These are phyloP conservation scores for Gyps fulvus DNA, from an alignment of 2,113 vertebrate species.

Conservation along the genomic window DNA sequence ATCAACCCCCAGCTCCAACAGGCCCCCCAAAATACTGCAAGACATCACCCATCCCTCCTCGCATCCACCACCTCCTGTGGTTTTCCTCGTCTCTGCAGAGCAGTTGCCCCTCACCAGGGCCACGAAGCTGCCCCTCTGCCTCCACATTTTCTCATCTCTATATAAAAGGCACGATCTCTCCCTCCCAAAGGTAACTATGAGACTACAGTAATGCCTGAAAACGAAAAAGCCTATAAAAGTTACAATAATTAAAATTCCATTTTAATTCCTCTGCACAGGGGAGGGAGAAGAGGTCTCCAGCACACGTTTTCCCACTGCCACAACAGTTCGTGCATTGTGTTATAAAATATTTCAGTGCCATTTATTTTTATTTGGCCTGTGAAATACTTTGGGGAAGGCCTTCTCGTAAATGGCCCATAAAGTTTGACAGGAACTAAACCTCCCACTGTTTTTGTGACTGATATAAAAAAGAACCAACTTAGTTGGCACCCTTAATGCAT, in stretches of 20 bases:
- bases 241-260: slow-evolving; percentile 3
- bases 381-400: slow-evolving; percentile 58
- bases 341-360: slow-evolving; percentile 53
- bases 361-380: slow-evolving; percentile 70
- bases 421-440: slow-evolving; percentile 66
- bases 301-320: not conserved
- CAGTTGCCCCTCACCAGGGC: not conserved
- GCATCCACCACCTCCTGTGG: fast-evolving
- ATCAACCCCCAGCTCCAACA: not conserved
- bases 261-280: not conserved
- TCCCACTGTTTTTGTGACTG: slow-evolving; percentile 63
- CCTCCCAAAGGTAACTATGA: not conserved
- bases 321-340: slow-evolving; percentile 20
- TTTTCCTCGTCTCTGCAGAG: not conserved
- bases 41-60: not conserved
- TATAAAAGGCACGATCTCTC: not conserved
- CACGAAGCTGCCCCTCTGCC: not conserved
- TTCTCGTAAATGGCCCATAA: slow-evolving; percentile 66
- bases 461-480: slow-evolving; percentile 60
- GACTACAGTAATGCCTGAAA: not conserved
- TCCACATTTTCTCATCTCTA: not conserved
- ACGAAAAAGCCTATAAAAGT: not conserved
- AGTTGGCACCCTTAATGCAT: slow-evolving; percentile 43
- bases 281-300: not conserved
- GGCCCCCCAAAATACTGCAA: not conserved